Conservation (phyloP, 2,888 invertebrate genomes). For the Cantharis lateralis region DNA sequence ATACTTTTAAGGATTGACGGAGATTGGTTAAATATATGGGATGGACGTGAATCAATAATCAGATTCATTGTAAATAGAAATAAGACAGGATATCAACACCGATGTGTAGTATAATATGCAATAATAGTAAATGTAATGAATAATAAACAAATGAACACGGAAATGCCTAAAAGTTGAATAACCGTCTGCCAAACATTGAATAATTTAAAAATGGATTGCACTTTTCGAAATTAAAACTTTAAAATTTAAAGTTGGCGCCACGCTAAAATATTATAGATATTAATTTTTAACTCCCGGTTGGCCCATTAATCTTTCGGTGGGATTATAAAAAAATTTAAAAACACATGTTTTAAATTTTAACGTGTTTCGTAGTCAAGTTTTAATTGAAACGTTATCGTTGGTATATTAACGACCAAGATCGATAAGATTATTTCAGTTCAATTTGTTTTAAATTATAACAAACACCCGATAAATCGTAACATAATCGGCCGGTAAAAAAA, state of each 20-base stretch:
- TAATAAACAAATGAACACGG: constrained; percentile 26
- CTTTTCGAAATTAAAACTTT: not conserved
- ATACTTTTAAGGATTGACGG: not conserved
- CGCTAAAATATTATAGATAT: not conserved
- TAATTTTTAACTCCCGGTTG: not conserved
- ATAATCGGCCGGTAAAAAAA: not conserved
- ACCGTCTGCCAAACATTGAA: constrained; percentile 18
- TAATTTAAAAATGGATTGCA: not conserved
- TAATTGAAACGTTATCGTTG: not conserved
- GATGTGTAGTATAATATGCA: not conserved
- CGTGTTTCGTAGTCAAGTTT: not conserved
- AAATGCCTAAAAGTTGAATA: constrained; percentile 27
- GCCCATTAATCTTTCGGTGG: not conserved
- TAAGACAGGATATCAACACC: constrained; percentile 8
- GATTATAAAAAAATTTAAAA: not conserved
- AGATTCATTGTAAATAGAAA: not conserved
- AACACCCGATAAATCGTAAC: not conserved
- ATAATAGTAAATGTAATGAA: constrained; percentile 1
- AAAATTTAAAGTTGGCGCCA: not conserved
- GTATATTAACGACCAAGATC: not conserved
- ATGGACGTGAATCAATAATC: not conserved
- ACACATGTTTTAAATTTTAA: not conserved
- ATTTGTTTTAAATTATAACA: not conserved
- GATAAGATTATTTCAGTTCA: not conserved
- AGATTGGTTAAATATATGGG: not conserved